Conservation (phyloP, 1,140 invertebrate species). For the Rhopalosiphum padi region DNA sequence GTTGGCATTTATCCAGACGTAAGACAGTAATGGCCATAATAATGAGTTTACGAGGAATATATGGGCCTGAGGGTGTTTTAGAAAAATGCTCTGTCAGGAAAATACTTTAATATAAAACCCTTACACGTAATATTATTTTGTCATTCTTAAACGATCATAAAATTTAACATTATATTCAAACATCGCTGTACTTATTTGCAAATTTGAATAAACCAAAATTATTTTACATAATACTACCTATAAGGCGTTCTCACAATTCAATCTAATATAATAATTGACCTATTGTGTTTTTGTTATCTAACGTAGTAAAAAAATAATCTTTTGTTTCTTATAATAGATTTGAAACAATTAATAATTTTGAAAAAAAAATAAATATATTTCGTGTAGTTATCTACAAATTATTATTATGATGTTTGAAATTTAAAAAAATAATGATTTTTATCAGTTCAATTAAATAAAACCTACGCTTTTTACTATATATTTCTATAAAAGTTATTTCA, state of each 20-base stretch:
- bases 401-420: background rate
- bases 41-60: constrained; percentile 42
- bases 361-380: background rate
- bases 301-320: background rate
- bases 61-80: background rate
- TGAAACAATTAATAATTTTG: background rate
- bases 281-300: constrained; percentile 5
- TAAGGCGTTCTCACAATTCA: background rate
- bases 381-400: background rate
- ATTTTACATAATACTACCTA: background rate
- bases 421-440: background rate
- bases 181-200: background rate
- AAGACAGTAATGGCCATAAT: constrained; percentile 38
- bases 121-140: background rate
- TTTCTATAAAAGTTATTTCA: background rate
- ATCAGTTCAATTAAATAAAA: constrained; percentile 24
- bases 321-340: constrained; percentile 11
- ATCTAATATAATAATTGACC: constrained; percentile 26
- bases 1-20: constrained; percentile 36
- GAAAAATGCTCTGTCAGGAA: background rate
- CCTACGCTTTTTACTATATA: background rate
- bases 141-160: constrained; percentile 9
- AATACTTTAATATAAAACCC: background rate
- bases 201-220: background rate
- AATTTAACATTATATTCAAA: constrained; percentile 16